Conservation (phyloP, 35 echinoderm and acorn worm genomes). For the Antedon bifida region DNA sequence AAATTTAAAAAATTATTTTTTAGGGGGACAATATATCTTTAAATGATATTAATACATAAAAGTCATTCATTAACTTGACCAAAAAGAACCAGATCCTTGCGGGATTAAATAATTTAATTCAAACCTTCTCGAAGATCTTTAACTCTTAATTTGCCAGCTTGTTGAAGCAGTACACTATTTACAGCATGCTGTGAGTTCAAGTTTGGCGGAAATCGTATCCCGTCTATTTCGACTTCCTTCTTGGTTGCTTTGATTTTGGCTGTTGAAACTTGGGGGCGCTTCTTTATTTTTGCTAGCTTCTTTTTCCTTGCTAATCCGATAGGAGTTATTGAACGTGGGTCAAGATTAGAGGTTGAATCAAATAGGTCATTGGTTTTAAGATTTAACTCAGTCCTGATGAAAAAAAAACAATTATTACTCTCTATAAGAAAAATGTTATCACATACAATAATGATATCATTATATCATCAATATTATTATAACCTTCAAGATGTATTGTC, state of each 20-base stretch:
- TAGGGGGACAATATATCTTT: too few relatives aligned
- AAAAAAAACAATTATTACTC: neutral
- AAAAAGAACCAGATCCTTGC: too few relatives aligned
- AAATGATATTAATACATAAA: too few relatives aligned
- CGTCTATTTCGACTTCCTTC: slow-evolving; percentile 56
- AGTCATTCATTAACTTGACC: too few relatives aligned
- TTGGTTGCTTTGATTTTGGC: neutral
- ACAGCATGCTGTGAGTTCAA: slow-evolving; percentile 77
- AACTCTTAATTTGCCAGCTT: slow-evolving; percentile 70
- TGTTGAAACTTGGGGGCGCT: slow-evolving; percentile 6
- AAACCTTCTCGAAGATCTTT: slow-evolving; percentile 95
- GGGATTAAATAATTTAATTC: neutral
- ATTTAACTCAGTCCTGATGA: neutral
- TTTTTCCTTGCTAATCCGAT: slow-evolving; percentile 61
- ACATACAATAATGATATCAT: too few relatives aligned
- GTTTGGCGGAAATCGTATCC: slow-evolving; percentile 67
- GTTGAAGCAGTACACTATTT: slow-evolving; percentile 68
- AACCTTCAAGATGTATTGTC: too few relatives aligned
- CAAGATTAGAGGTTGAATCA: slow-evolving; percentile 29
- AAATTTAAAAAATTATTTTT: too few relatives aligned
- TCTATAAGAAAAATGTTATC: too few relatives aligned
- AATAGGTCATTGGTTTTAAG: neutral
- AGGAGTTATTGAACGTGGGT: slow-evolving; percentile 88
- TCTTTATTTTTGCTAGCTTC: slow-evolving; percentile 33
- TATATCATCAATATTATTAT: too few relatives aligned